These are phyloP conservation scores for Squalus acanthias DNA, from an alignment of 2,797 vertebrate genomes.

Conservation along the genomic window DNA sequence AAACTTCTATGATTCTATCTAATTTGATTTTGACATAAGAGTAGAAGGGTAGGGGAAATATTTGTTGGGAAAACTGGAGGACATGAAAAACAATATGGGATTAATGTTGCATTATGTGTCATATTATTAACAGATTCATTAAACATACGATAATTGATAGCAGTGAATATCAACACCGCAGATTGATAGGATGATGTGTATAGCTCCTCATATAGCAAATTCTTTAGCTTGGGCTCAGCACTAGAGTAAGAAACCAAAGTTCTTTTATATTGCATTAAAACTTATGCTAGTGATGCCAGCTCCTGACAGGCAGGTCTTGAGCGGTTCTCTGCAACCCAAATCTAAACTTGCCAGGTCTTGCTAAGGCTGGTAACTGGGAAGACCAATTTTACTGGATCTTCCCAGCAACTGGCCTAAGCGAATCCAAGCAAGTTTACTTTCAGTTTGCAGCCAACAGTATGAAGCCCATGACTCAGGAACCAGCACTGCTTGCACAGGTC, in stretches of 20 bases:
- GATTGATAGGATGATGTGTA: background rate
- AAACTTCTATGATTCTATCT: no score
- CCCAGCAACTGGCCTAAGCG: background rate
- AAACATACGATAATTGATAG: background rate
- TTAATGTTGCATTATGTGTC: no score
- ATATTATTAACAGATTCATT: background rate
- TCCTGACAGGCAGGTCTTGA: background rate
- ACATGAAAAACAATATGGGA: no score
- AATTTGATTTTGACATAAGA: no score
- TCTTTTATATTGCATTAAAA: background rate
- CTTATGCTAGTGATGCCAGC: background rate
- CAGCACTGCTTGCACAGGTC: background rate
- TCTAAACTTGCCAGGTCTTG: background rate
- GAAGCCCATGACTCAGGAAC: background rate
- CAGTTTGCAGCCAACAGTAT: background rate
- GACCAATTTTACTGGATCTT: background rate
- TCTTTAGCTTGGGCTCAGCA: background rate
- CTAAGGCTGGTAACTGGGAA: background rate
- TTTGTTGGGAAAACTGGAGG: no score
- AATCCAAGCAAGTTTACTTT: background rate
- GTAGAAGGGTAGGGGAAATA: no score
- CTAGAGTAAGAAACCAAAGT: background rate
- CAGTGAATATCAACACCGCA: background rate
- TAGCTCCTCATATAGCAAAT: background rate
- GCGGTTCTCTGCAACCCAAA: background rate